Evolutionary conservation across 1,140 invertebrate genomes (phyloP), one percentile per base, ranked within the genome.

Genomic region (Anoplophora glabripennis): DNA sequence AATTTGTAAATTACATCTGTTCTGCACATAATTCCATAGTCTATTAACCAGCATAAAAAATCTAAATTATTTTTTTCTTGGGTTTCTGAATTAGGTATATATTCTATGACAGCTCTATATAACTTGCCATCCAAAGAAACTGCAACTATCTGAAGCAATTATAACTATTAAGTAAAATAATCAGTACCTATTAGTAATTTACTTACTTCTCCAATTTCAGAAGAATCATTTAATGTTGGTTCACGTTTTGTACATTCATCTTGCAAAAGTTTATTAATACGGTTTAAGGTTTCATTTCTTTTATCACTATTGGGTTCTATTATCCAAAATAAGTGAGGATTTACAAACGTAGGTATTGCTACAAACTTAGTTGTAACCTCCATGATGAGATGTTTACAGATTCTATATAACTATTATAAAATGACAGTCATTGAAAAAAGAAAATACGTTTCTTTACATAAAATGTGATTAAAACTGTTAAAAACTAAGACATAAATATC

Each of bases 11-110:
- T 44, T n/a, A 17, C 15, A 33, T 52, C 21, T 4, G 53, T 51
- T 46, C 64, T 52, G 8, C 45, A 53, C 47, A 64, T 36, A 15
- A 53, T 41, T 1, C 59, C 65, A 35, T 62, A 49, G 56, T 67
- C 65, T 14, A 64, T 49, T 15, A 67, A 42, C 65, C 65, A 67
- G 53, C 59, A 62, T n/a, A 41, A 48, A 57, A 53, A 66, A 11
- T 46, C 8, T 0, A 37, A 28, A 28, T 28, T 28, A 2, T 28
- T 47, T 9, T 34, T 17, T 8, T 12, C 34, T n/a, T 47, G 3
- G 7, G 3, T 33, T 34, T 56, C 34, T 17, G 45, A 14, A 17
- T 21, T 21, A 4, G 17, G 28, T 28, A 57, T 33, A 35, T 42
- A 4, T 58, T 61, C 59, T 28, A 63, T 55, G 8, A 33, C 41